Conservation (phyloP, 2,888 invertebrate genomes). For the Leptopilina syphax region DNA sequence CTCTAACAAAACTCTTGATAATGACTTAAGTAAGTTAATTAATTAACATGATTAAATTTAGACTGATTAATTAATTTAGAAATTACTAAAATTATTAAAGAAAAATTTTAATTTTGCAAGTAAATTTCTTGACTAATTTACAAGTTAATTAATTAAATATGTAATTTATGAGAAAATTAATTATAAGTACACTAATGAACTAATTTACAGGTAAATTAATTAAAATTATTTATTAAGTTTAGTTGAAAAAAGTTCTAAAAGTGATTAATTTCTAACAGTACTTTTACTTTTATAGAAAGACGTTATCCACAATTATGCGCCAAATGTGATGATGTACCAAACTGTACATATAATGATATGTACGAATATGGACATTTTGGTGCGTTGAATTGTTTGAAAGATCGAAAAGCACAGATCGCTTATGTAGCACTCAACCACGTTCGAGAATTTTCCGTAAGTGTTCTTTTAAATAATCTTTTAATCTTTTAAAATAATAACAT, state of each 20-base stretch:
- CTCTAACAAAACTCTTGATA: constrained; percentile 78
- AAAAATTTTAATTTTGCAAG: no score
- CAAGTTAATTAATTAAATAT: neutral
- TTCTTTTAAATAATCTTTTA: constrained; percentile 7
- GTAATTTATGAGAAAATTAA: neutral
- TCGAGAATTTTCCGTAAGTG: constrained; percentile 77
- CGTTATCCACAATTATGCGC: constrained; percentile 80
- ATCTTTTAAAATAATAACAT: no score
- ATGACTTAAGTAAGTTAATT: constrained; percentile 79
- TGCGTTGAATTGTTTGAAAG: constrained; percentile 81
- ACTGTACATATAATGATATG: constrained; percentile 72
- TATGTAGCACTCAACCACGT: constrained; percentile 80
- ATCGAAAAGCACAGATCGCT: constrained; percentile 80
- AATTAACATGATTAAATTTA: neutral
- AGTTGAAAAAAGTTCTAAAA: no score
- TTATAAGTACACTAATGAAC: neutral
- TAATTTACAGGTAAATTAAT: neutral
- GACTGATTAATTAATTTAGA: neutral
- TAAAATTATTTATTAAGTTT: no score
- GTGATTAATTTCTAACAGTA: neutral
- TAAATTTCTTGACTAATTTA: no score
- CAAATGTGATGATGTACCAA: constrained; percentile 77
- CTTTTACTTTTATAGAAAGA: constrained; percentile 75
- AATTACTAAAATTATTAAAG: neutral
- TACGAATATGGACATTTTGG: constrained; percentile 80